Conservation (phyloP, 2,113 vertebrate genomes). For the Boulengeromyrus knoepffleri region DNA sequence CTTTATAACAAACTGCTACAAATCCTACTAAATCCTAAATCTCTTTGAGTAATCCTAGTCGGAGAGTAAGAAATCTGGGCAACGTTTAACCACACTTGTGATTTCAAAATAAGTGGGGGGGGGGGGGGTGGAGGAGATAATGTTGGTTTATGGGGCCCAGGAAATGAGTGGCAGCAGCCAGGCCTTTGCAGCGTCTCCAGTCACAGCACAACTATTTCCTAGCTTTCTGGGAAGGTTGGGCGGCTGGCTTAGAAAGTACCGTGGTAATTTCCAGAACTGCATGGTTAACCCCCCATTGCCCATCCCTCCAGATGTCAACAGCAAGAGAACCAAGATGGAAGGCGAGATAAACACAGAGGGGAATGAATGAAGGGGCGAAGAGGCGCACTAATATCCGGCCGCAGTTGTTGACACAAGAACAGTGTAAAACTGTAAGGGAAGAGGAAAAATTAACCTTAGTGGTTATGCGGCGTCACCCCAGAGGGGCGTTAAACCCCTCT, state of each 20-base stretch:
- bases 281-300: background rate
- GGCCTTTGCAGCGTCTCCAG: background rate
- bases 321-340: background rate
- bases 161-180: background rate
- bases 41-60: background rate
- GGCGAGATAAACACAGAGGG: background rate
- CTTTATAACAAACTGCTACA: background rate
- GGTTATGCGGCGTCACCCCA: background rate
- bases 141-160: background rate
- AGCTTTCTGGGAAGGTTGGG: background rate
- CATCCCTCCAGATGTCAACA: background rate
- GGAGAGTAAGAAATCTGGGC: background rate
- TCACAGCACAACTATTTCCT: slow-evolving; percentile 14
- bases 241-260: background rate
- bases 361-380: background rate
- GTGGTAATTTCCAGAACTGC: background rate
- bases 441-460: background rate
- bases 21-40: background rate
- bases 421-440: background rate
- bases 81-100: background rate
- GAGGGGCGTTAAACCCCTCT: background rate
- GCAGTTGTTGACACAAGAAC: background rate
- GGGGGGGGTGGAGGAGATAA: background rate
- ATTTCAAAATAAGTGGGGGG: background rate
- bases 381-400: background rate